These are phyloP conservation scores for Danio albolineatus DNA, from an alignment of 2,797 vertebrate species.

Conservation along the genomic window DNA sequence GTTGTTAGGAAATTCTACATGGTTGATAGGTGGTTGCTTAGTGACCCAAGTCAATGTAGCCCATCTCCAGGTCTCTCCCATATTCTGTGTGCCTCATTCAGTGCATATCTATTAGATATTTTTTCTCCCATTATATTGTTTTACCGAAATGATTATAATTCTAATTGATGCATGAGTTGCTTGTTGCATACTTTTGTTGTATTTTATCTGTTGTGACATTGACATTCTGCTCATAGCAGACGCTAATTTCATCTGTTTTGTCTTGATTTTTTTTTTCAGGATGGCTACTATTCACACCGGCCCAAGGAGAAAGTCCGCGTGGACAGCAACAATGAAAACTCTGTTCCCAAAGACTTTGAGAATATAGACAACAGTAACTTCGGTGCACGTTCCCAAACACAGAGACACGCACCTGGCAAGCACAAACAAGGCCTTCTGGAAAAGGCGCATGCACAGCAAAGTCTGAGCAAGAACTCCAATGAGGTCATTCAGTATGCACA, in stretches of 20 bases:
- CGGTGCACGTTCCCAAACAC: slow-evolving; percentile 88
- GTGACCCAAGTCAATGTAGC: background rate
- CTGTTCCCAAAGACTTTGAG: slow-evolving; percentile 98
- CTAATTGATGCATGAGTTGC: background rate
- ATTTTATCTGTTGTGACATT: slow-evolving; percentile 23
- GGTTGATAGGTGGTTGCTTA: background rate
- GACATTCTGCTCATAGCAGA: slow-evolving; percentile 53
- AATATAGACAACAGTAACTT: slow-evolving; percentile 98
- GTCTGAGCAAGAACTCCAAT: slow-evolving; percentile 79
- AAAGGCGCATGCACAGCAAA: slow-evolving; percentile 82
- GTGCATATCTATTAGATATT: background rate
- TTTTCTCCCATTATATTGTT: background rate
- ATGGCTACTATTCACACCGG: slow-evolving; percentile 94
- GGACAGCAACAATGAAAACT: slow-evolving; percentile 99
- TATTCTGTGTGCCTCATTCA: background rate
- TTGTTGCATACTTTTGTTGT: too few species aligned
- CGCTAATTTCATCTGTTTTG: slow-evolving; percentile 50
- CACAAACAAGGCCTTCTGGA: slow-evolving; percentile 85
- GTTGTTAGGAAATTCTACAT: background rate
- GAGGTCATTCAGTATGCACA: slow-evolving; percentile 79
- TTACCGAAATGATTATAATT: background rate
- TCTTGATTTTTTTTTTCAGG: slow-evolving; percentile 74
- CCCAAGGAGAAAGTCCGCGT: slow-evolving; percentile 94
- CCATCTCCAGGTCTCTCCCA: background rate
- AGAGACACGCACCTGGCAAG: slow-evolving; percentile 77